phyloP scores from a whole-genome alignment of 2,888 invertebrate species.

The Azorinus chamasolen region DNA sequence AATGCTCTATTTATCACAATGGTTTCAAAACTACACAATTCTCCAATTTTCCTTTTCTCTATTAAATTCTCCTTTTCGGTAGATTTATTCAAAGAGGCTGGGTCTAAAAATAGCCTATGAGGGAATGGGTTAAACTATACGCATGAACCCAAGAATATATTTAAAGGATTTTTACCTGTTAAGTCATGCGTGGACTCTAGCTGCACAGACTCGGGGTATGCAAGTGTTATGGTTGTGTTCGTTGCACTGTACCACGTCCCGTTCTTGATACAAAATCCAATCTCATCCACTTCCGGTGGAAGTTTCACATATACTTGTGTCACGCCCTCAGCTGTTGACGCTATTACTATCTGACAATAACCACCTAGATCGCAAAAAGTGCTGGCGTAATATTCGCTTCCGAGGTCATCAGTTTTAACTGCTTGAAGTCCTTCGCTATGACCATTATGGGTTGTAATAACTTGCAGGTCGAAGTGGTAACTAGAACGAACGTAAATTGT shows the following conservation, averaged over 20 bases:
- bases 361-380: conserved; percentile 58
- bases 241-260: conserved; percentile 13
- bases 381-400: conserved; percentile 46
- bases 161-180: conserved; percentile 44
- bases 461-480: not conserved
- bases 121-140: no score
- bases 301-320: conserved; percentile 41
- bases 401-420: conserved; percentile 14
- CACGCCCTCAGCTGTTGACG: not conserved
- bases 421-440: conserved; percentile 45
- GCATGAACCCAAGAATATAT: no score
- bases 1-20: no score
- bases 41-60: no score
- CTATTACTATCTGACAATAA: conserved; percentile 47
- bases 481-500: no score
- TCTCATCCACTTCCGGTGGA: conserved; percentile 32
- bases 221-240: conserved; percentile 24
- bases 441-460: not conserved
- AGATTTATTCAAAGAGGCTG: no score
- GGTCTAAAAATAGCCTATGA: no score
- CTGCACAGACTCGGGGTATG: conserved; percentile 38
- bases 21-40: no score
- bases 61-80: no score
- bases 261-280: conserved; percentile 33
- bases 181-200: conserved; percentile 40